Evolutionary conservation across 2,888 invertebrate species (phyloP).

Genomic region (Aplocera efformata): DNA sequence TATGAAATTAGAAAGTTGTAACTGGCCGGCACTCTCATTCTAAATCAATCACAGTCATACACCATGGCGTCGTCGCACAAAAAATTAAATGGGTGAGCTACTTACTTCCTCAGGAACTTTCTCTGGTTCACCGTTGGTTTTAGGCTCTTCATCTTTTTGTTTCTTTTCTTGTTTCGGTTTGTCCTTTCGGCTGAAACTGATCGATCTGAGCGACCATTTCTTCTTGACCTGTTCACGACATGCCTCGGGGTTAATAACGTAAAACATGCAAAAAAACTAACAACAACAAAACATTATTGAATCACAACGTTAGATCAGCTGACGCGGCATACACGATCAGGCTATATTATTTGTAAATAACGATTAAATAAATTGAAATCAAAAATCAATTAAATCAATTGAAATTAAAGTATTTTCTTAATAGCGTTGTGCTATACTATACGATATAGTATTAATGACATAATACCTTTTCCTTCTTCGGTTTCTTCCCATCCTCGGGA

Average conservation of each 20-base stretch:
- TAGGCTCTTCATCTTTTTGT: conserved; percentile 79
- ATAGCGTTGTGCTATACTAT: too few species aligned
- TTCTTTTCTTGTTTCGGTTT: conserved; percentile 90
- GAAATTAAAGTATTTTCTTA: too few species aligned
- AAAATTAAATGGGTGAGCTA: conserved; percentile 23
- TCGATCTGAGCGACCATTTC: conserved; percentile 94
- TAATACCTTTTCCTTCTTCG: conserved; percentile 84
- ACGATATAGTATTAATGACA: too few species aligned
- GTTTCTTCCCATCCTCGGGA: conserved; percentile 79
- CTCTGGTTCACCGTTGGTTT: conserved; percentile 82
- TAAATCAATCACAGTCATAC: conserved; percentile 16
- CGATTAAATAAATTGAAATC: too few species aligned
- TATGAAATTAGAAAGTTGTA: conserved; percentile 50
- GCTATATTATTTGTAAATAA: too few species aligned
- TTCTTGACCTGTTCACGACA: conserved; percentile 84
- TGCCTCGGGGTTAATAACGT: conserved; percentile 45
- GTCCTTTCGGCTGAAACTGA: conserved; percentile 93
- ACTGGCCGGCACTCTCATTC: conserved; percentile 32
- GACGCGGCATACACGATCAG: background rate
- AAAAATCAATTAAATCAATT: too few species aligned
- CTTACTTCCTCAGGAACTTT: conserved; percentile 84
- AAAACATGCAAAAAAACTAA: conserved; percentile 38
- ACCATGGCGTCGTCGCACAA: conserved; percentile 10
- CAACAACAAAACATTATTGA: conserved; percentile 1
- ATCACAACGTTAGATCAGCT: conserved; percentile 6